Percentiles rank a stretch among this genome's conserved stretches.
phyloP scores from a whole-genome alignment of 1,140 invertebrate species.

The Drosophila nigrodunni region DNA sequence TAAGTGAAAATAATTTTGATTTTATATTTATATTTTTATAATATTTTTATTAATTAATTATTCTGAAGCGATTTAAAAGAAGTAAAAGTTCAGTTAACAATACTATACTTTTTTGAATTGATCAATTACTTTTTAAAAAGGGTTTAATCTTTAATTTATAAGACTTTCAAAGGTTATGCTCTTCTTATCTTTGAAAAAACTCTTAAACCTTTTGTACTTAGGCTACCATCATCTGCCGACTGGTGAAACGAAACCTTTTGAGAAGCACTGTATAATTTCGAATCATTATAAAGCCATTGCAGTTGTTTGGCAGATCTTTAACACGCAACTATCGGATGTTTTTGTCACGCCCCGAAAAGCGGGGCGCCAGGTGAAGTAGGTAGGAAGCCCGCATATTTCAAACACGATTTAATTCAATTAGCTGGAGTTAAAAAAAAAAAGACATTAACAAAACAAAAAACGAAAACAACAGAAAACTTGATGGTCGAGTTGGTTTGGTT shows the following conservation, averaged over 20 bases:
- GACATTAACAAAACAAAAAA: too few relatives aligned
- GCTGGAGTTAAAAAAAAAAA: conserved; percentile 6
- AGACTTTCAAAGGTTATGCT: neutral
- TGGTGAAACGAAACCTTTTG: neutral
- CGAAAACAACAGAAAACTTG: neutral
- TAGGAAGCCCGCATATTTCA: conserved; percentile 18
- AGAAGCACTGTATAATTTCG: conserved; percentile 21
- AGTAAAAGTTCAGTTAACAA: too few relatives aligned
- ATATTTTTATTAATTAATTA: too few relatives aligned
- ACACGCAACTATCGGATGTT: conserved; percentile 12
- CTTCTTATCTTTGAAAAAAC: neutral
- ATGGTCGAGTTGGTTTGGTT: neutral
- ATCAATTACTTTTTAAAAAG: too few relatives aligned
- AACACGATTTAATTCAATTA: conserved; percentile 44
- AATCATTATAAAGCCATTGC: conserved; percentile 36
- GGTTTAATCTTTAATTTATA: too few relatives aligned
- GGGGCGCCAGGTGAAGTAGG: conserved; percentile 15
- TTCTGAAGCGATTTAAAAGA: too few relatives aligned
- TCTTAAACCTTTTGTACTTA: neutral
- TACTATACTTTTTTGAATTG: too few relatives aligned
- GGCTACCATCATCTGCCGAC: neutral
- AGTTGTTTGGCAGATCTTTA: conserved; percentile 14
- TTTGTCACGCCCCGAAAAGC: conserved; percentile 22
- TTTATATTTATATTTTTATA: too few relatives aligned
- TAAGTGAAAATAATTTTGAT: too few relatives aligned